A percentile compares a stretch with the other conserved stretches of the same genome.
Conservation (phyloP, 2,113 vertebrate genomes). For the Thunnus thynnus region DNA sequence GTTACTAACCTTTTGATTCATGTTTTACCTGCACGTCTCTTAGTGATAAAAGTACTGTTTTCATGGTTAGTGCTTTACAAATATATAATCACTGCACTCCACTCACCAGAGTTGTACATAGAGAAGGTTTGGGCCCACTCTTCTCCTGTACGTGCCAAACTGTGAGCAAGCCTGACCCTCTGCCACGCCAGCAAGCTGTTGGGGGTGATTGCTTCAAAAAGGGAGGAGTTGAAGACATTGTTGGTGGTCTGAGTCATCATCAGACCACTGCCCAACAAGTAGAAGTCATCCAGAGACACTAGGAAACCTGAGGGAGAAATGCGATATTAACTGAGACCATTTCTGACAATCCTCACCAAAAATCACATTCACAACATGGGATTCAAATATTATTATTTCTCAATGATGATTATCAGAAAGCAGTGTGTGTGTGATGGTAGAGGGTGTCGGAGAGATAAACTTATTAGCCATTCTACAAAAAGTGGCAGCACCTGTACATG, state of each 20-base stretch:
- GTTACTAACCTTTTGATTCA: too few species aligned
- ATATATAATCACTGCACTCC: neutral
- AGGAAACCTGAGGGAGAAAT: constrained; percentile 86
- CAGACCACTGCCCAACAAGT: constrained; percentile 91
- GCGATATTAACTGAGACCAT: neutral
- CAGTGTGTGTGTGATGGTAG: too few species aligned
- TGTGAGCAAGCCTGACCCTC: constrained; percentile 91
- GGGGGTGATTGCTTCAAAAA: constrained; percentile 84
- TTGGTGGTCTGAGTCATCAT: constrained; percentile 95
- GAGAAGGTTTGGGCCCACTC: constrained; percentile 91
- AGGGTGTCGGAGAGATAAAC: too few species aligned
- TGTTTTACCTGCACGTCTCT: too few species aligned
- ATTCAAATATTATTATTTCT: too few species aligned
- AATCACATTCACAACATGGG: too few species aligned
- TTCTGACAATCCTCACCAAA: too few species aligned
- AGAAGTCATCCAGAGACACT: constrained; percentile 94
- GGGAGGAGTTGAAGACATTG: constrained; percentile 87
- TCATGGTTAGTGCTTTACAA: neutral
- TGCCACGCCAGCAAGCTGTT: constrained; percentile 92
- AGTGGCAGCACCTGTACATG: too few species aligned
- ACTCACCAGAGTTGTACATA: constrained; percentile 90
- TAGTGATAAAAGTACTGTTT: neutral
- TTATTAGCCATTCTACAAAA: too few species aligned
- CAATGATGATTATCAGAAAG: too few species aligned
- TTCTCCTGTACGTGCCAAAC: constrained; percentile 87